Evolutionary conservation across 2,888 invertebrate species (phyloP).

Genomic region (Cerceris ruficornis): DNA sequence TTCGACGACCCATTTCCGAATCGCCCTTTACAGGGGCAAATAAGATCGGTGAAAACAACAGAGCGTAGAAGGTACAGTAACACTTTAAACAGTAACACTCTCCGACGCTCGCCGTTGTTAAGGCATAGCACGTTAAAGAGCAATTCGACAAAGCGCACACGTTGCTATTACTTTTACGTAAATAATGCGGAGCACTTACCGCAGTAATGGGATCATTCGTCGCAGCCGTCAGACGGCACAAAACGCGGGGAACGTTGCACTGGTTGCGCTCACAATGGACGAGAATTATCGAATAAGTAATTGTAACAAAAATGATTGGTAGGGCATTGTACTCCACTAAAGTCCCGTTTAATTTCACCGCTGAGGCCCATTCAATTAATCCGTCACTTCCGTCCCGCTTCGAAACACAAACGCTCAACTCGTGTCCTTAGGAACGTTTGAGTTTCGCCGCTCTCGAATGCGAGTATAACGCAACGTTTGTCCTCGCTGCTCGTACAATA

Average conservation of each 20-base stretch:
- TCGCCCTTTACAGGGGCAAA: neutral
- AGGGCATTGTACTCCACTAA: slow-evolving; percentile 53
- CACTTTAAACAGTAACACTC: too few relatives aligned
- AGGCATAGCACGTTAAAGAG: slow-evolving; percentile 47
- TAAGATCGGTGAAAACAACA: too few relatives aligned
- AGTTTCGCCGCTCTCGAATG: slow-evolving; percentile 14
- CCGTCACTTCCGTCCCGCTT: slow-evolving; percentile 37
- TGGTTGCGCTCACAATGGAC: slow-evolving; percentile 44
- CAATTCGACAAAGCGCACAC: slow-evolving; percentile 48
- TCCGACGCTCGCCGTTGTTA: slow-evolving; percentile 25
- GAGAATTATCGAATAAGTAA: slow-evolving; percentile 58
- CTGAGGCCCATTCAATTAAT: slow-evolving; percentile 60
- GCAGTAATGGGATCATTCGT: slow-evolving; percentile 55
- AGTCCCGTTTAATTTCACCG: slow-evolving; percentile 52
- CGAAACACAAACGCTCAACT: slow-evolving; percentile 35
- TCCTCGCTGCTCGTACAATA: slow-evolving; percentile 12
- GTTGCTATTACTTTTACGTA: slow-evolving; percentile 56
- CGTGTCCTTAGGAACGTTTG: slow-evolving; percentile 30
- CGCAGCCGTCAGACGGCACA: slow-evolving; percentile 58
- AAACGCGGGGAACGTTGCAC: slow-evolving; percentile 33
- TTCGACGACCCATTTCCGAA: neutral
- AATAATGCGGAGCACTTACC: slow-evolving; percentile 62
- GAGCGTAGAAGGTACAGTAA: too few relatives aligned
- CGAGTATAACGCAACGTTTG: slow-evolving; percentile 25
- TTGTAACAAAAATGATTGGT: slow-evolving; percentile 65